Conservation (phyloP, 2,888 invertebrate species). For the Neelides folsomi region DNA sequence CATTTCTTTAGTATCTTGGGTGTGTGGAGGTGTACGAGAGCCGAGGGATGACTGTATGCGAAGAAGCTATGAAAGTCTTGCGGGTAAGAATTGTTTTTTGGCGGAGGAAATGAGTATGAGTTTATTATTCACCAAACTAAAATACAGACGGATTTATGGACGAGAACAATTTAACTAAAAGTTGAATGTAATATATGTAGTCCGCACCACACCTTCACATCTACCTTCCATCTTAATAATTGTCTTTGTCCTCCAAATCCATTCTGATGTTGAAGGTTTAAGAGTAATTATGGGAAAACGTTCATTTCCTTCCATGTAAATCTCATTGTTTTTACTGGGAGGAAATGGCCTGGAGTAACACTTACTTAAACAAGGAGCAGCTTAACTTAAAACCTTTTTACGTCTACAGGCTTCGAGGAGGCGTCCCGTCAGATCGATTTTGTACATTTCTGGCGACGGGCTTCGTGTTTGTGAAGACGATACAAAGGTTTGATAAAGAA, state of each 20-base stretch:
- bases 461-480: slow-evolving; percentile 96
- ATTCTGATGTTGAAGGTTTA: too few relatives aligned
- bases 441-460: slow-evolving; percentile 89
- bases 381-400: slow-evolving; percentile 6
- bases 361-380: background rate
- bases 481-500: slow-evolving; percentile 54
- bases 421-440: slow-evolving; percentile 72
- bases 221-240: too few relatives aligned
- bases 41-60: slow-evolving; percentile 98
- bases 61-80: slow-evolving; percentile 93
- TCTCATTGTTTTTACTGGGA: too few relatives aligned
- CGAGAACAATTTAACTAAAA: too few relatives aligned
- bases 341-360: background rate
- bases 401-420: slow-evolving; percentile 65
- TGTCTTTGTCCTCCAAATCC: too few relatives aligned
- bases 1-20: slow-evolving; percentile 66
- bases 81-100: slow-evolving; percentile 51
- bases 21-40: slow-evolving; percentile 99
- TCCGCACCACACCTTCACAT: too few relatives aligned
- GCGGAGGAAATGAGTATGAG: too few relatives aligned
- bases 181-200: too few relatives aligned
- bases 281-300: too few relatives aligned
- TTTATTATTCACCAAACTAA: too few relatives aligned
- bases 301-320: too few relatives aligned
- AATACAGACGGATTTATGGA: too few relatives aligned